Base-by-base conservation (phyloP, 2,797 vertebrate genomes). In the Gobionotothen gibberifrons region DNA sequence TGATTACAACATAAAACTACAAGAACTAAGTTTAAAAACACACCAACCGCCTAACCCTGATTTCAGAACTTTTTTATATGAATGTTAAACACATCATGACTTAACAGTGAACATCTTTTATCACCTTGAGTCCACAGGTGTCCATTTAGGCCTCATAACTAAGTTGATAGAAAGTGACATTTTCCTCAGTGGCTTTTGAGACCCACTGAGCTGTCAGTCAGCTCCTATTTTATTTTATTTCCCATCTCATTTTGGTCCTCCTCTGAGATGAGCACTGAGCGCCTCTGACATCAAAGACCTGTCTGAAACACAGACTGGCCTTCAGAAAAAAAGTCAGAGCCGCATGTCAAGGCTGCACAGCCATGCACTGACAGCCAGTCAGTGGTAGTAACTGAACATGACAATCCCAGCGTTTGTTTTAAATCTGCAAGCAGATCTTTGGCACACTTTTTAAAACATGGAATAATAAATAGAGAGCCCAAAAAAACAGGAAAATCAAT, bases 171-270 rank as follows among this genome's bases (percentile, higher is more conserved):
- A 79, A 86, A 87, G 83, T 84, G 89, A 83, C 84, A 83, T 66
- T 79, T 92, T 85, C 75, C 77, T 80, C 83, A 60, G 85, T 83
- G 79, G 81, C 79, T 73, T 89, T 75, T 85, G 73, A 90, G 86
- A 81, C 82, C 79, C 68, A 79, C 77, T 12, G 56, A 87, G 84
- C 86, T 87, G 88, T 76, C 87, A 90, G 85, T 90, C 84, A 88
- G 42, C 66, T 88, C 58, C 64, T 62, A 80, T 81, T 89, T 88
- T 87, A 87, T 83, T 90, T 90, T 79, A 79, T 85, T 83, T 87
- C 56, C 76, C 62, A 69, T 36, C 85, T 87, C 79, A 76, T 85
- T 92, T 84, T 74, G 69, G 75, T 87, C 78, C 61, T 81, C 77
- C 67, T 82, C 76, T 72, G 85, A 87, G 88, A 85, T 65, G 81